Evolutionary conservation across 2,113 vertebrate species (phyloP).

Genomic region (Phylloscopus whistleri): DNA sequence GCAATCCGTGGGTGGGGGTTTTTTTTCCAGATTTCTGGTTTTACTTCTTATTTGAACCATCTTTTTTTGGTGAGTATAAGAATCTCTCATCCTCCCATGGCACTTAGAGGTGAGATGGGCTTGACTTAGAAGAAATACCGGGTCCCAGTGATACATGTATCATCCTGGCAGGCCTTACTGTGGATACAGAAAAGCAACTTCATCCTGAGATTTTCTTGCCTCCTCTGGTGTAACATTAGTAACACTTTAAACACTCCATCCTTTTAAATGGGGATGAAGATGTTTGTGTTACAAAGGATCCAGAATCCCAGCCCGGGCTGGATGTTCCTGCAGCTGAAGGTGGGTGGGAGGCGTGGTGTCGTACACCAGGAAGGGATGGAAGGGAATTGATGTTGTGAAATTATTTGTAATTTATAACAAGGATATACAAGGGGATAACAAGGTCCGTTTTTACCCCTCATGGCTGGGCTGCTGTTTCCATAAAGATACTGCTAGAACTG

Average conservation of each 20-base stretch:
- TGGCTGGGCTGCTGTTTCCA: background rate
- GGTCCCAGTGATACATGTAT: fast-evolving
- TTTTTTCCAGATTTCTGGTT: background rate
- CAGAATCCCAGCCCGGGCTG: background rate
- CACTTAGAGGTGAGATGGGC: background rate
- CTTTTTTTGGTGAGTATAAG: background rate
- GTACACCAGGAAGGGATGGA: fast-evolving
- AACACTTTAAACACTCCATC: background rate
- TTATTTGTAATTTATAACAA: background rate
- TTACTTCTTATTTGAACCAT: background rate
- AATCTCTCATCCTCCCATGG: fast-evolving
- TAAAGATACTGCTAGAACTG: background rate
- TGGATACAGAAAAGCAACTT: background rate
- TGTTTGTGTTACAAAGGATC: fast-evolving
- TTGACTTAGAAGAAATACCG: background rate
- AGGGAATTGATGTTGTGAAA: background rate
- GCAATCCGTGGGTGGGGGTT: background rate
- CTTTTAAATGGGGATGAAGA: background rate
- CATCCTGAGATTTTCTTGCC: background rate
- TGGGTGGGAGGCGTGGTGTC: background rate
- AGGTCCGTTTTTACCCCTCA: background rate
- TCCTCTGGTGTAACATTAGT: background rate
- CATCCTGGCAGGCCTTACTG: background rate
- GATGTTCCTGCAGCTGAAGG: background rate
- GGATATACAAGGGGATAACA: background rate